Conservation (phyloP, 2,113 vertebrate genomes). For the Stigmatopora nigra region DNA sequence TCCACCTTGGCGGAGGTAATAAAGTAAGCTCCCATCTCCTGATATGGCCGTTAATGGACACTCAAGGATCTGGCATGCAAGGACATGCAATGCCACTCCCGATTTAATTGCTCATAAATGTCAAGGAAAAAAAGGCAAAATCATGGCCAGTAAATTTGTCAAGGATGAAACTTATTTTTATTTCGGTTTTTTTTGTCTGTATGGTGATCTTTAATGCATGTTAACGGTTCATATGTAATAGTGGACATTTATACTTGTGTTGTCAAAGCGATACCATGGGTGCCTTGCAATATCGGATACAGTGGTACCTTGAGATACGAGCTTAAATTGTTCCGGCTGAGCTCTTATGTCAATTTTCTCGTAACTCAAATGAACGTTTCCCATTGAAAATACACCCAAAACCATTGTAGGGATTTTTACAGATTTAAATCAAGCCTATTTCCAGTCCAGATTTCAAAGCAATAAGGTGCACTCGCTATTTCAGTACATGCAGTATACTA, state of each 20-base stretch:
- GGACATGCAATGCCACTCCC: conserved; percentile 5
- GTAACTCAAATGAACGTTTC: no score
- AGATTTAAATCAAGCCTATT: no score
- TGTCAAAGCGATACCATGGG: background rate
- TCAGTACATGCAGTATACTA: no score
- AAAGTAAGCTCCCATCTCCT: conserved; percentile 15
- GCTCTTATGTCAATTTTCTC: no score
- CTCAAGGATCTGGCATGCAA: conserved; percentile 18
- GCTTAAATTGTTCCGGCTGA: no score
- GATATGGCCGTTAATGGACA: conserved; percentile 23
- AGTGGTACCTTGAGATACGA: no score
- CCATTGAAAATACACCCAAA: no score
- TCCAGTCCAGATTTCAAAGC: no score
- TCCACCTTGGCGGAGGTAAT: conserved; percentile 7
- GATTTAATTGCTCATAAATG: conserved; percentile 29
- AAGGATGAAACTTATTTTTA: background rate
- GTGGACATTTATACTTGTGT: background rate
- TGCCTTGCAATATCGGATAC: background rate
- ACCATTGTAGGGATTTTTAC: no score
- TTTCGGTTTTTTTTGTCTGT: background rate
- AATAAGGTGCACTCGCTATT: no score
- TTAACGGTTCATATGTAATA: background rate
- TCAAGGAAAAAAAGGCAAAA: conserved; percentile 9
- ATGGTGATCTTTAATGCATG: no score
- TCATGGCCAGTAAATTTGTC: conserved; percentile 10